Conservation (phyloP, 2,797 vertebrate species). For the Sebastes jordani region DNA sequence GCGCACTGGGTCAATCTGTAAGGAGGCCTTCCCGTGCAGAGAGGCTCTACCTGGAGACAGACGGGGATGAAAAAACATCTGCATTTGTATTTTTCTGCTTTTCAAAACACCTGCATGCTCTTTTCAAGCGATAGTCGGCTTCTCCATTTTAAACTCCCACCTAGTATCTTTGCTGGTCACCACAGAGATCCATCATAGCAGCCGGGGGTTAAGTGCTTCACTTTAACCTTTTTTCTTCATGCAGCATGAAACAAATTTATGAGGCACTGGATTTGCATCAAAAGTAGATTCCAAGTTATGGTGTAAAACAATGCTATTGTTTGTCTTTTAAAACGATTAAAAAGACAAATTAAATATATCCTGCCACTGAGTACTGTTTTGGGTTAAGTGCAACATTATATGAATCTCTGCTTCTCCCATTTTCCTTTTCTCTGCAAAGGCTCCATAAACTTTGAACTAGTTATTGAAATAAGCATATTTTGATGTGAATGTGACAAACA, state of each 20-base stretch:
- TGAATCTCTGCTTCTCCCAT: not conserved
- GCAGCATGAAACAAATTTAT: not conserved
- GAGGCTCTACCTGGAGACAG: conserved; percentile 88
- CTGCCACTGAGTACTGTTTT: not conserved
- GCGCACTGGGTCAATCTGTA: conserved; percentile 95
- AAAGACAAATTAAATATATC: not conserved
- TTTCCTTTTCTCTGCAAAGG: not conserved
- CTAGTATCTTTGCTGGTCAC: not conserved
- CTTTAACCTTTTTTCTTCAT: conserved; percentile 4
- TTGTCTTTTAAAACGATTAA: not conserved
- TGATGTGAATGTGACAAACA: conserved; percentile 2
- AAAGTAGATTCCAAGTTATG: not conserved
- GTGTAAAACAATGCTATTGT: not conserved
- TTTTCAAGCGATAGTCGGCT: not conserved
- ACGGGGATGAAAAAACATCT: not conserved
- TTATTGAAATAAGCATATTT: conserved; percentile 14
- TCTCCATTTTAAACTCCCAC: conserved; percentile 3
- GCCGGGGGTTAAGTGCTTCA: conserved; percentile 21
- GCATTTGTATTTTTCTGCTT: not conserved
- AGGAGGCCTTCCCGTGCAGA: conserved; percentile 96
- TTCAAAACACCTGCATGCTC: not conserved
- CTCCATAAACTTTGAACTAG: not conserved
- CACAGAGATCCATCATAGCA: conserved; percentile 24
- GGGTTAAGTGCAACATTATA: not conserved
- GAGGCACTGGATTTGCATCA: conserved; percentile 4